phyloP scores from a whole-genome alignment of 2,113 vertebrate genomes.

The Lucifuga dentata region DNA sequence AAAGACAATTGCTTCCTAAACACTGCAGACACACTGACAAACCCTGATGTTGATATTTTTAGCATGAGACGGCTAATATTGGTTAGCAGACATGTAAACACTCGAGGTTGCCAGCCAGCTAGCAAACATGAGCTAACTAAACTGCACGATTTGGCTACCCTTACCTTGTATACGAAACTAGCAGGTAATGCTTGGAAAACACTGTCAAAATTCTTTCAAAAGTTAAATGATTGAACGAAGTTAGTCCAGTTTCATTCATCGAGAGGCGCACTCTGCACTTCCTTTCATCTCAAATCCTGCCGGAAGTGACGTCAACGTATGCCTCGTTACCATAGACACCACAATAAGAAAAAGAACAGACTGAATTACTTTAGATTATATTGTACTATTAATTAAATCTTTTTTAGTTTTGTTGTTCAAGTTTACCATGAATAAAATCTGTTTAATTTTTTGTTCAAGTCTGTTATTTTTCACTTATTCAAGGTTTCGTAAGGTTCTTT shows the following conservation, averaged over 20 bases:
- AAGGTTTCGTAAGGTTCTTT: too few relatives aligned
- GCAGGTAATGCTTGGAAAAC: not conserved
- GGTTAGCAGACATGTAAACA: constrained; percentile 63
- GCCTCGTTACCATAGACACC: constrained; percentile 57
- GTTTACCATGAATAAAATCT: too few relatives aligned
- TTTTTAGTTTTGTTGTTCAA: too few relatives aligned
- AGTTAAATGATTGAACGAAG: constrained; percentile 51
- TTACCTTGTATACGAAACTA: constrained; percentile 45
- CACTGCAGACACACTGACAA: constrained; percentile 15
- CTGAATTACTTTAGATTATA: too few relatives aligned
- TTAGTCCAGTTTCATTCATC: constrained; percentile 65
- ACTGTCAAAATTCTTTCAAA: not conserved
- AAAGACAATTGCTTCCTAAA: constrained; percentile 13
- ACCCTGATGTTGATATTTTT: constrained; percentile 68
- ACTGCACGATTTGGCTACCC: not conserved
- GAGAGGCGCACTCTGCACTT: constrained; percentile 35
- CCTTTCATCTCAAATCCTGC: constrained; percentile 40
- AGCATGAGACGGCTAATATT: constrained; percentile 64
- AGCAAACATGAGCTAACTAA: constrained; percentile 25
- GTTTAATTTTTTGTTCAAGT: too few relatives aligned
- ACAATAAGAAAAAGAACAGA: not conserved
- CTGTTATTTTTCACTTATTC: too few relatives aligned
- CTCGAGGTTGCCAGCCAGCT: not conserved
- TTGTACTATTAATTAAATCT: too few relatives aligned
- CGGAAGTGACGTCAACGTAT: constrained; percentile 68